Base-by-base conservation (phyloP, 2,797 vertebrate genomes). In the Enteromius anoplus region DNA sequence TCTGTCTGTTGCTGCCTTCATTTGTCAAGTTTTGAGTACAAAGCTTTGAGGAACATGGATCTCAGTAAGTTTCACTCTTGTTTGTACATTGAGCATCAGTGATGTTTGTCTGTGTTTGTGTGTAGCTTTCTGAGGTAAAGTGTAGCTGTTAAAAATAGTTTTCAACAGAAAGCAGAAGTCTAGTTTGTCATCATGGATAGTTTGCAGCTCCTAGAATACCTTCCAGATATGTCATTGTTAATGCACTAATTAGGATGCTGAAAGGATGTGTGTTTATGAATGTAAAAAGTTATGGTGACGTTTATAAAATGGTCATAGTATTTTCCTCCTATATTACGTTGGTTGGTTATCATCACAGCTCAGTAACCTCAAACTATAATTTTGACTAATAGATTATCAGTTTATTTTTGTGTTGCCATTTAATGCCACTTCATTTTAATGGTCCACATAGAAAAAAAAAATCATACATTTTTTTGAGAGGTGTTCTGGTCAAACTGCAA, bases 1-100 rank as follows among this genome's bases (percentile, higher is more conserved):
- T 75, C 72, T 79, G 45, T 64, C 70, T 84, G 71, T 85, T 70
- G 58, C 60, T 75, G 45, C 23, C 51, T 85, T 82, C n/a, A 21
- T 23, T 75, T 76, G 17, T 82, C 23, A 8, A 68, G 37, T 32
- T 7, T 29, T 17, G 1, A 21, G 19, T 64, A 40, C 21, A 42
- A 9, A 55, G n/a, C 19, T 12, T 42, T 23, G 23, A 37, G 66
- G 72, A 68, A 19, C 73, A 82, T 53, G 45, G 72, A 34, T 34
- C 19, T 26, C 65, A 69, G 81, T 83, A 62, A 69, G 73, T 83
- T 60, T 69, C 1, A 37, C 51, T 66, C 14, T 10, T 49, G 65
- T 49, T 71, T 71, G 23, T 73, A 51, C 71, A 34, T 26, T 69
- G 45, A 66, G 11, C 12, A 15, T 53, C 45, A 12, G 47, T 69